Evolutionary conservation across 2,888 invertebrate genomes (phyloP).

Genomic region (Mechanitis mazaeus): DNA sequence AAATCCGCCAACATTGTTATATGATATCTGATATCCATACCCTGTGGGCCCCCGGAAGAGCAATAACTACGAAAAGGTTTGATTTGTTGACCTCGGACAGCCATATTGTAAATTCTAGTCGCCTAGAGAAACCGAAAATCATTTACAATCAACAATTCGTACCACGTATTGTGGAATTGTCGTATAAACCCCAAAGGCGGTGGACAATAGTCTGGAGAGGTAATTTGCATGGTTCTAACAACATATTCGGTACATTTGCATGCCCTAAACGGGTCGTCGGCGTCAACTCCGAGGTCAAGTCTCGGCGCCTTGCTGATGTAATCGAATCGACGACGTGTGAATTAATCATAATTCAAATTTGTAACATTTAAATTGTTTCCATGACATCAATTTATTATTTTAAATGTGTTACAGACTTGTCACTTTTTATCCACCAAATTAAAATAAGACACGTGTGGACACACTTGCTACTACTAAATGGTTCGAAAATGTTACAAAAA

Average conservation of each 20-base stretch:
- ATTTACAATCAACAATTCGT: conserved; percentile 58
- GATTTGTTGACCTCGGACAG: conserved; percentile 40
- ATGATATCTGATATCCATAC: conserved; percentile 18
- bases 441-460: conserved; percentile 54
- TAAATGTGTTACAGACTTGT: conserved; percentile 39
- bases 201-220: conserved; percentile 67
- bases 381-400: conserved; percentile 53
- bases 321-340: conserved; percentile 47
- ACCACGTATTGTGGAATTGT: conserved; percentile 52
- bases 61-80: conserved; percentile 28
- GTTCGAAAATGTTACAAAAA: conserved; percentile 39
- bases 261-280: conserved; percentile 54
- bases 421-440: conserved; percentile 41
- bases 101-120: conserved; percentile 39
- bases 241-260: conserved; percentile 66
- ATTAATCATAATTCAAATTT: conserved; percentile 60
- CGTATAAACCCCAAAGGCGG: conserved; percentile 64
- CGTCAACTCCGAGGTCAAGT: conserved; percentile 45
- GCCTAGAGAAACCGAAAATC: conserved; percentile 56
- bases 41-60: conserved; percentile 28
- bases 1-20: conserved; percentile 19
- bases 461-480: conserved; percentile 42
- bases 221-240: conserved; percentile 62
- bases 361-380: conserved; percentile 49
- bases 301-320: conserved; percentile 61